Base-by-base conservation (phyloP, 2,888 invertebrate species). In the Tipula lateralis region DNA sequence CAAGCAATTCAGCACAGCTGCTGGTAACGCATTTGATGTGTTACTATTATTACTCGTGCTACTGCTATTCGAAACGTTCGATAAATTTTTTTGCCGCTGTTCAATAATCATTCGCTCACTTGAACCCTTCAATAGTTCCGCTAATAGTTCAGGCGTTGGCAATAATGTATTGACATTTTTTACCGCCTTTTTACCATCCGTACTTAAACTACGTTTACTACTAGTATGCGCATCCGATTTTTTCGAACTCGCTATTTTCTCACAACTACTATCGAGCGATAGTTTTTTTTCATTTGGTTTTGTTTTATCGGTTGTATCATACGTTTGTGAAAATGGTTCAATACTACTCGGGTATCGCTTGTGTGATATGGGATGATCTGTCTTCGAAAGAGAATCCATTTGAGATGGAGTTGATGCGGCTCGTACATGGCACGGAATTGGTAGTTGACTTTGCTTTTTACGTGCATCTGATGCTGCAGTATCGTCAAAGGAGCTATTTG, bases 51-150 rank as follows among this genome's bases (percentile, higher is more conserved):
- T 32, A 82, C 66, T 66, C 24, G 66, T 66, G 24, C 7, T 66
- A 9, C 66, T 66, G 66, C 66, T 66, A 66, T 19, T 66, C 24
- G 66, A 66, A 9, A 66, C 66, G 82, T 82, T 82, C 30, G 82
- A 82, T 36, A 83, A 83, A 36, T 83, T 89, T 87, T 89, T 88
- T 85, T 90, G 88, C 0, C 89, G 88, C 88, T 91, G 88, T 86
- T 93, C 92, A 86, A 93, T 92, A 16, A 94, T 93, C 85, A 95
- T 91, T 86, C 95, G 93, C 89, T 96, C 96, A 66, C 96, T 96
- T 87, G 95, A 95, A 85, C 95, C 96, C 86, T 94, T 92, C 83
- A 96, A 92, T 86, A 96, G 91, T 89, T 95, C 95, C 82, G 95
- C 95, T 85, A 96, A 91, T 85, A 96, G 91, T 88, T 95, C 95